Evolutionary conservation across 2,888 invertebrate species (phyloP).

Genomic region (Xylota segnis): DNA sequence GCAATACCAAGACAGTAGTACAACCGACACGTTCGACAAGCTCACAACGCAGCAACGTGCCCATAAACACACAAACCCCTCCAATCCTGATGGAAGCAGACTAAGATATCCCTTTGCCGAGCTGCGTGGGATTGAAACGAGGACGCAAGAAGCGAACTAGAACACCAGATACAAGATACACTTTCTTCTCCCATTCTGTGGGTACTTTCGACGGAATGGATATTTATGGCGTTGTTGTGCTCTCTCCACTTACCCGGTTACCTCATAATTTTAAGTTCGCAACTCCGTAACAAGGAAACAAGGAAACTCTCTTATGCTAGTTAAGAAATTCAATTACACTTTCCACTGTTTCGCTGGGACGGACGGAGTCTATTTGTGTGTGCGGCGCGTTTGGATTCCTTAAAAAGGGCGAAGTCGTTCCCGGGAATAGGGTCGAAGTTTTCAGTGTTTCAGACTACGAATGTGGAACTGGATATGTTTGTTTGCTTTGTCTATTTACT

Average conservation of each 20-base stretch:
- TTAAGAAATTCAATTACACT: background rate
- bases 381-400: background rate
- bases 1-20: conserved; percentile 22
- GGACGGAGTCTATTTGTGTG: background rate
- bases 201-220: conserved; percentile 1
- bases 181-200: background rate
- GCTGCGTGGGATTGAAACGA: background rate
- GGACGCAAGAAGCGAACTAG: background rate
- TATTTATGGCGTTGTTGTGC: conserved; percentile 21
- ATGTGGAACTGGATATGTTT: too few relatives aligned
- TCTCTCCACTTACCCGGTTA: conserved; percentile 1
- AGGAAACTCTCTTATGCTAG: background rate
- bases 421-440: background rate
- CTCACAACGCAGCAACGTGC: conserved; percentile 6
- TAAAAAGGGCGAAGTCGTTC: background rate
- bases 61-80: background rate
- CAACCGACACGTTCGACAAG: background rate
- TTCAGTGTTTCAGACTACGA: background rate
- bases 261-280: conserved; percentile 1
- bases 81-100: background rate
- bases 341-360: background rate
- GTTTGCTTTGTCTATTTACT: too few relatives aligned
- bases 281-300: background rate
- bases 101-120: background rate
- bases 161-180: background rate